These are phyloP conservation scores for Listrodromus nycthemerus DNA, from an alignment of 2,888 invertebrate genomes.

Conservation along the genomic window DNA sequence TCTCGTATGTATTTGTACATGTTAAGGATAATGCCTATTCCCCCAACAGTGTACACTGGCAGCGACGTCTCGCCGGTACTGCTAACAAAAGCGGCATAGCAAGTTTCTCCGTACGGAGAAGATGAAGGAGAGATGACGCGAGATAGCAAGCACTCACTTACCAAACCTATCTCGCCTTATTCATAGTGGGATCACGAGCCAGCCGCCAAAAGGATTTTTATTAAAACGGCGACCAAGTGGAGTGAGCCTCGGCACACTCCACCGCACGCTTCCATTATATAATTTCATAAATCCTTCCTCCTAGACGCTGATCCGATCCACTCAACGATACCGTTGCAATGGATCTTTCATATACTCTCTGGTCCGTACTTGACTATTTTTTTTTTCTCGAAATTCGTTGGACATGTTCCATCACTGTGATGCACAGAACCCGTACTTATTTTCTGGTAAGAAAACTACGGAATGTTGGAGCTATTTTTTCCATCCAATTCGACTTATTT, in stretches of 20 bases:
- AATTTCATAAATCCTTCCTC: constrained; percentile 55
- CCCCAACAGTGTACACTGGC: constrained; percentile 37
- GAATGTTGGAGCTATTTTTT: not conserved
- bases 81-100: constrained; percentile 31
- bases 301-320: constrained; percentile 11
- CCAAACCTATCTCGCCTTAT: constrained; percentile 49
- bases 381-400: not conserved
- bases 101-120: constrained; percentile 32
- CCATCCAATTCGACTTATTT: not conserved
- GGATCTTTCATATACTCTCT: constrained; percentile 6
- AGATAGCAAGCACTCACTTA: constrained; percentile 52
- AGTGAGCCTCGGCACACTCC: constrained; percentile 37
- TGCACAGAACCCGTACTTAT: not conserved
- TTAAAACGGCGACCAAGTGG: constrained; percentile 44
- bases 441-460: too few species aligned
- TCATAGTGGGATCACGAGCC: constrained; percentile 47
- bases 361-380: not conserved
- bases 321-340: not conserved
- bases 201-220: constrained; percentile 56
- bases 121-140: constrained; percentile 33
- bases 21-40: constrained; percentile 50
- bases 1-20: constrained; percentile 47
- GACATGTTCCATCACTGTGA: not conserved
- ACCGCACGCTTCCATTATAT: constrained; percentile 45
- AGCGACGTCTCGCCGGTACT: constrained; percentile 20